These are phyloP conservation scores for Cephus rjabovi DNA, from an alignment of 2,888 invertebrate species.

Conservation along the genomic window DNA sequence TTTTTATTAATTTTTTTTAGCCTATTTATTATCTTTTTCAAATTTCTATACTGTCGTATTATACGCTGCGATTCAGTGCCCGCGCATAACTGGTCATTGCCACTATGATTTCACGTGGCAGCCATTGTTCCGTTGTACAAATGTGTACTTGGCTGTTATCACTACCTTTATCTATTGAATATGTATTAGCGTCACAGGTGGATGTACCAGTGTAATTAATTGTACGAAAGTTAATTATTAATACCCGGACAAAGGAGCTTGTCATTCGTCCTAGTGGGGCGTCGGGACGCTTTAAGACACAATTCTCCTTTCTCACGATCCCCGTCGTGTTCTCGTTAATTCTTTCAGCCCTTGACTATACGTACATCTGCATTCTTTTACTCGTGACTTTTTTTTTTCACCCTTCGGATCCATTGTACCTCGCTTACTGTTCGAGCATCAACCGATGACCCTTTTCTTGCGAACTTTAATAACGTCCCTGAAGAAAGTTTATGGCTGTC, in stretches of 20 bases:
- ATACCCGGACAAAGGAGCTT: background rate
- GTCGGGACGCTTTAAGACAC: background rate
- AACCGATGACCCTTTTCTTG: slow-evolving; percentile 6
- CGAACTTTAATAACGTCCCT: background rate
- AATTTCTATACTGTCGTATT: background rate
- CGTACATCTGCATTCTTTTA: background rate
- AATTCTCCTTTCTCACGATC: background rate
- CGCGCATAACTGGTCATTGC: background rate
- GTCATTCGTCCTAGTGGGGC: background rate
- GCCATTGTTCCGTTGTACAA: background rate
- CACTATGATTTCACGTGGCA: background rate
- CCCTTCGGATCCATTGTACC: background rate
- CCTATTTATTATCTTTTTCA: background rate
- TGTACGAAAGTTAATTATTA: background rate
- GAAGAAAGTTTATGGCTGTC: background rate
- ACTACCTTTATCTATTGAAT: background rate
- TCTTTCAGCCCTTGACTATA: background rate
- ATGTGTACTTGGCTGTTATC: background rate
- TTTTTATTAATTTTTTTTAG: too few species aligned
- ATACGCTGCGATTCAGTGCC: background rate
- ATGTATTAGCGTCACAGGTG: background rate
- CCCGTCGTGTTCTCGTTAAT: background rate
- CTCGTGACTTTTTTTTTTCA: background rate
- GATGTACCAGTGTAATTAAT: background rate
- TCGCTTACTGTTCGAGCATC: background rate